Evolutionary conservation across 2,113 vertebrate genomes (phyloP).

Genomic region (Epinephelus moara): DNA sequence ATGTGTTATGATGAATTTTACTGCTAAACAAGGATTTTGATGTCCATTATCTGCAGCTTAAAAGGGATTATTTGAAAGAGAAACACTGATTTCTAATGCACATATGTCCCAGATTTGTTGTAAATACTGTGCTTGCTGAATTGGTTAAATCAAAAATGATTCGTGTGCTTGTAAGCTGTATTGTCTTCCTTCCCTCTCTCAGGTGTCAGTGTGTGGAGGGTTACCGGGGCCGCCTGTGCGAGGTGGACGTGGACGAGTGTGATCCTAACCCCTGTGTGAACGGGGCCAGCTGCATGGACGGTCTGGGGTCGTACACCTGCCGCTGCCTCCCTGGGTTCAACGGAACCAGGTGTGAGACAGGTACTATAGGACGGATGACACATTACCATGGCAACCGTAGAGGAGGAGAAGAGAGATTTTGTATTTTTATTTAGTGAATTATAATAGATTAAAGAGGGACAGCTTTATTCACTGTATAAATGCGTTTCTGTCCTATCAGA

Average conservation of each 20-base stretch:
- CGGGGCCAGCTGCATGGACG: conserved; percentile 93
- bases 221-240: conserved; percentile 89
- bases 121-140: too few species aligned
- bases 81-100: too few species aligned
- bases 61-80: too few species aligned
- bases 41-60: too few species aligned
- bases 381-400: conserved; percentile 51
- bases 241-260: conserved; percentile 94
- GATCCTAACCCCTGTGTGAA: conserved; percentile 93
- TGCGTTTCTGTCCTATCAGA: conserved; percentile 83
- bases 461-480: background rate
- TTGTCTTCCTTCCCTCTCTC: background rate
- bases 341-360: conserved; percentile 99
- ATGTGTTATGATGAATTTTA: background rate
- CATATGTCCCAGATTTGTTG: too few species aligned
- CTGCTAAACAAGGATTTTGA: too few species aligned
- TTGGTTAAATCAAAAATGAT: too few species aligned
- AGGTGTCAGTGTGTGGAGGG: conserved; percentile 93
- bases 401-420: background rate
- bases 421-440: background rate
- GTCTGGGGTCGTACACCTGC: conserved; percentile 90
- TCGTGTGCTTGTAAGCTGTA: background rate
- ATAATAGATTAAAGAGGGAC: background rate
- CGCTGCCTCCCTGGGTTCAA: conserved; percentile 98
- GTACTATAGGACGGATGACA: conserved; percentile 87